Percentiles rank a stretch among this genome's conserved stretches.
Conservation (phyloP, 2,888 invertebrate species). For the Cheilosia vulpina region DNA sequence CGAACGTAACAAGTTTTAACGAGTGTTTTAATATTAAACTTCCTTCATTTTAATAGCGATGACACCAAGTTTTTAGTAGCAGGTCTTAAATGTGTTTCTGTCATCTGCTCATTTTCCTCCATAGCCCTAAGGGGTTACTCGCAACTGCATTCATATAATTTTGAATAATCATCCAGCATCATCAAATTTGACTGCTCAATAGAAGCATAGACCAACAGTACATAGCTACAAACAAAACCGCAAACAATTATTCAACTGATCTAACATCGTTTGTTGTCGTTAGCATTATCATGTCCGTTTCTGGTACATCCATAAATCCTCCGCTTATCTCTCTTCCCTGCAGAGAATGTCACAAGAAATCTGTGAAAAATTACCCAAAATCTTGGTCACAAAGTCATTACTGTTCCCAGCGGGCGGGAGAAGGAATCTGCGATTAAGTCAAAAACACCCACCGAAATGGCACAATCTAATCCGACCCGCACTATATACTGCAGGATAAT, state of each 20-base stretch:
- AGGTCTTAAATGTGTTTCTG: too few relatives aligned
- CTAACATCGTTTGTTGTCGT: slow-evolving; percentile 44
- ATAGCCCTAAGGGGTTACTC: too few relatives aligned
- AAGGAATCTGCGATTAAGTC: slow-evolving; percentile 14
- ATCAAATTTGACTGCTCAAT: too few relatives aligned
- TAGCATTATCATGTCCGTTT: slow-evolving; percentile 27
- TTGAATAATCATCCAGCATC: too few relatives aligned
- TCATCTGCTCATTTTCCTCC: too few relatives aligned
- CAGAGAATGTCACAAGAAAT: slow-evolving; percentile 5
- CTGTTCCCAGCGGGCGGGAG: slow-evolving; percentile 24
- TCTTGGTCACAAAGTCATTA: slow-evolving; percentile 28
- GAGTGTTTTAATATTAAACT: too few relatives aligned
- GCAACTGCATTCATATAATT: too few relatives aligned
- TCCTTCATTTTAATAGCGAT: too few relatives aligned
- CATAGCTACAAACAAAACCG: background rate
- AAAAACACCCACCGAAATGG: slow-evolving; percentile 29
- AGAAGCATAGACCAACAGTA: too few relatives aligned
- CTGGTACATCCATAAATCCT: slow-evolving; percentile 35
- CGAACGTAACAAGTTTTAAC: too few relatives aligned
- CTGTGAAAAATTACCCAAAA: slow-evolving; percentile 37
- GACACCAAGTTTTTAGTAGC: too few relatives aligned
- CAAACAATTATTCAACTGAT: background rate
- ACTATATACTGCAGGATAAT: slow-evolving; percentile 1
- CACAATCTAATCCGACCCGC: slow-evolving; percentile 7
- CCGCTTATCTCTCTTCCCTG: slow-evolving; percentile 18